Conservation (phyloP, 2,797 vertebrate species). For the Huso huso region DNA sequence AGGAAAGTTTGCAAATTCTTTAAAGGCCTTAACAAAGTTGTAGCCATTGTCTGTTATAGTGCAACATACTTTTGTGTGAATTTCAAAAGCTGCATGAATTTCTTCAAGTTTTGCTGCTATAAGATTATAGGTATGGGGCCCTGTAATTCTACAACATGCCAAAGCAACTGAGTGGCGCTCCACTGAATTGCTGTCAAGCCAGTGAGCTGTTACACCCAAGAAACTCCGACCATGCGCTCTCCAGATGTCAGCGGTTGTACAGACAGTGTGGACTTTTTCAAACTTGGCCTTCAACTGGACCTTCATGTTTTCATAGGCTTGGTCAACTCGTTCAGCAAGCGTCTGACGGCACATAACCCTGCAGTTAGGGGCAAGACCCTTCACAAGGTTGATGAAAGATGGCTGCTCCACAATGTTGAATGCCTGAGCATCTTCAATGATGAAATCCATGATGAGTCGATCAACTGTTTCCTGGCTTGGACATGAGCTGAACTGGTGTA, state of each 20-base stretch:
- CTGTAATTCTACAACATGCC: background rate
- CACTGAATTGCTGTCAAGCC: background rate
- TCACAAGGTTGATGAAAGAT: background rate
- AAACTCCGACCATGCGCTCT: background rate
- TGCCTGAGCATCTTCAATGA: constrained; percentile 5
- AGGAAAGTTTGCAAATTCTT: background rate
- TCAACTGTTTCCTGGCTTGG: background rate
- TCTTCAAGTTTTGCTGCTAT: constrained; percentile 1
- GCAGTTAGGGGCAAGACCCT: constrained; percentile 1
- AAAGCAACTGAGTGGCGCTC: background rate
- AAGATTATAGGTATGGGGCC: background rate
- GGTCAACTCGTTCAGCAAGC: background rate
- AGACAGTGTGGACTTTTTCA: background rate
- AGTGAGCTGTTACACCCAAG: background rate
- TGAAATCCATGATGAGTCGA: background rate
- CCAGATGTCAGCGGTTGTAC: constrained; percentile 3
- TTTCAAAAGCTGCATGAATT: background rate
- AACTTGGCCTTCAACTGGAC: background rate
- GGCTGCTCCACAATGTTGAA: background rate
- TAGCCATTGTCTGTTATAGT: constrained; percentile 1
- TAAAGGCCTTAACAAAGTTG: background rate
- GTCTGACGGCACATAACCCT: background rate
- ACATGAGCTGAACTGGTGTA: too few relatives aligned
- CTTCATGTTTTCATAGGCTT: background rate
- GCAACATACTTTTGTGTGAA: background rate